Conservation (phyloP, 2,797 vertebrate genomes). For the Scyliorhinus canicula region DNA sequence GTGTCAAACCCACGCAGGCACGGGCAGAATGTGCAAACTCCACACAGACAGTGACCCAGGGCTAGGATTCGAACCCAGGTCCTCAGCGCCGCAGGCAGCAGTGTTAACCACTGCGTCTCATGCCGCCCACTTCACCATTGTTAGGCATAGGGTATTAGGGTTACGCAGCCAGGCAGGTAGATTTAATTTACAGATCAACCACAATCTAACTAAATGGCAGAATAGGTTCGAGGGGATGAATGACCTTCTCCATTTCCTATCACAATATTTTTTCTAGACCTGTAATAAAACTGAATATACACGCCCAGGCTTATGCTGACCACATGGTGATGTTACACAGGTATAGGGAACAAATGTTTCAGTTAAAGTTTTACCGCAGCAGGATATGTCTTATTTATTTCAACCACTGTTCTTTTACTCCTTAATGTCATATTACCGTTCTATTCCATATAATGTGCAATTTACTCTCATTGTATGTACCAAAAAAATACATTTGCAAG, state of each 20-base stretch:
- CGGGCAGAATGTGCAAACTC: no score
- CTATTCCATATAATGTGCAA: not conserved
- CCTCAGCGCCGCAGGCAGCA: no score
- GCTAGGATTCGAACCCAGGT: no score
- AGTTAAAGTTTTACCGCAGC: not conserved
- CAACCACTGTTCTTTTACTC: not conserved
- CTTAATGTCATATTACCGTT: not conserved
- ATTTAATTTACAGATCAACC: not conserved
- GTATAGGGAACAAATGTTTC: not conserved
- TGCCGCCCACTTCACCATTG: no score
- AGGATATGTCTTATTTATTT: not conserved
- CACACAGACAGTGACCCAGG: no score
- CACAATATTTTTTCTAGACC: not conserved
- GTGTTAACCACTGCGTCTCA: no score
- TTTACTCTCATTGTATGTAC: not conserved
- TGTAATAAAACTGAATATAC: not conserved
- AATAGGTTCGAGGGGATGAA: not conserved
- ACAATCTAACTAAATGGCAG: no score
- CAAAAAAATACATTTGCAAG: not conserved
- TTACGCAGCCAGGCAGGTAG: not conserved
- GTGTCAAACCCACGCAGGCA: no score
- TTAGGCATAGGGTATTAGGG: not conserved
- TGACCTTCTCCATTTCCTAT: not conserved
- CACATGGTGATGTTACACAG: not conserved
- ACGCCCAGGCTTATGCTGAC: not conserved